Evolutionary conservation across 2,113 vertebrate genomes (phyloP).

Genomic region (Hucho hucho): DNA sequence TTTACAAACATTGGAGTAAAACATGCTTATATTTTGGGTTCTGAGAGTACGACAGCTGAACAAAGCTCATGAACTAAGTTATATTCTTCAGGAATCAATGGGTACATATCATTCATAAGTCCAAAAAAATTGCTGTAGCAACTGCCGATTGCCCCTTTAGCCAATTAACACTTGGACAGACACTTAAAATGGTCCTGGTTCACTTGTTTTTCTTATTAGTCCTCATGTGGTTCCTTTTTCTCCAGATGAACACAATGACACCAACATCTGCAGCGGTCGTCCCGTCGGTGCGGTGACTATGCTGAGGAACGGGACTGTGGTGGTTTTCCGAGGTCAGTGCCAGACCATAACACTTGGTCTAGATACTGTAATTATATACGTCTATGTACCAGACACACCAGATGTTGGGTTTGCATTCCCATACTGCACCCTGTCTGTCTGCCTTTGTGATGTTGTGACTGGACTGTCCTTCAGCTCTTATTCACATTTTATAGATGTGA

Average conservation of each 20-base stretch:
- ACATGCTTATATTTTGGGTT: no score
- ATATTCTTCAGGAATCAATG: no score
- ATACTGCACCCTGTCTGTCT: background rate
- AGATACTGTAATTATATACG: no score
- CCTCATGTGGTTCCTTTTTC: slow-evolving; percentile 3
- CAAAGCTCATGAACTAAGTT: no score
- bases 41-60: no score
- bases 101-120: no score
- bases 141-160: background rate
- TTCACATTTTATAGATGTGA: no score
- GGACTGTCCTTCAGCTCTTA: background rate
- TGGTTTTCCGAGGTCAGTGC: slow-evolving; percentile 87
- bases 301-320: slow-evolving; percentile 86
- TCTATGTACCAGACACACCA: no score
- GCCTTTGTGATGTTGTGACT: background rate
- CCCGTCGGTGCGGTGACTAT: slow-evolving; percentile 83
- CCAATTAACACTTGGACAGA: background rate
- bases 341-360: background rate
- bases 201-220: background rate
- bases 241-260: slow-evolving; percentile 76
- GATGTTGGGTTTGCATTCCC: background rate
- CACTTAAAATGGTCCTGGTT: background rate
- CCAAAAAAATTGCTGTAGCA: background rate
- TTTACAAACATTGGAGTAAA: no score
- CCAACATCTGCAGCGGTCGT: slow-evolving; percentile 85